phyloP scores from a whole-genome alignment of 2,113 vertebrate genomes.

The Colaptes auratus region DNA sequence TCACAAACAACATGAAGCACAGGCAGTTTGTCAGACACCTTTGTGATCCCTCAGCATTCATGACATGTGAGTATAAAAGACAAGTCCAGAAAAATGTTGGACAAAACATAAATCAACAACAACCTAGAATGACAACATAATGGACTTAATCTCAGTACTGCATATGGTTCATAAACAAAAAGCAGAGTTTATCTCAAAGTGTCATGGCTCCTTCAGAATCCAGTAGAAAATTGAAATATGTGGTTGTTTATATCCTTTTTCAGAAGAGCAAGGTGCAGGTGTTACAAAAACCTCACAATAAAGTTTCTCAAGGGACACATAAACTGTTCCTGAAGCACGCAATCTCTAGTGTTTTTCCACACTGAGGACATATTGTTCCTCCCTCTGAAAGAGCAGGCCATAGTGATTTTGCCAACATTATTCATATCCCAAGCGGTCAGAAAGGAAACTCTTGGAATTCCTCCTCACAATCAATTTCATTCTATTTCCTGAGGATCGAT shows the following conservation, averaged over 20 bases:
- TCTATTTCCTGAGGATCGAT: not conserved
- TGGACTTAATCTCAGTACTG: not conserved
- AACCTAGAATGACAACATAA: not conserved
- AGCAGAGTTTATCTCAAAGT: not conserved
- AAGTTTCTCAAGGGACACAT: slow-evolving; percentile 35
- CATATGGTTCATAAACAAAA: not conserved
- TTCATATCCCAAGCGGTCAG: slow-evolving; percentile 46
- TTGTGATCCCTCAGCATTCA: not conserved
- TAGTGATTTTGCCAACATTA: slow-evolving; percentile 50
- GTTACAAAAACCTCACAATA: slow-evolving; percentile 1
- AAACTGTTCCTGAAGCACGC: slow-evolving; percentile 14
- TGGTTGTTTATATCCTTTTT: slow-evolving; percentile 5
- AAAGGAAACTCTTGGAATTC: slow-evolving; percentile 55
- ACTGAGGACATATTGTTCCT: slow-evolving; percentile 60
- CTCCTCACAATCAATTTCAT: slow-evolving; percentile 14
- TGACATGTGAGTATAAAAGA: not conserved
- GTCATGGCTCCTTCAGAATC: not conserved
- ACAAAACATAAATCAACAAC: not conserved
- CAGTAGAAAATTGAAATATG: not conserved
- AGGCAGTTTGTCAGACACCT: not conserved
- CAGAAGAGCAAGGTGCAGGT: slow-evolving; percentile 17
- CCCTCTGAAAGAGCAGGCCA: slow-evolving; percentile 13
- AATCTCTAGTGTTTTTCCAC: slow-evolving; percentile 12
- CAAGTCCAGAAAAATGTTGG: not conserved
- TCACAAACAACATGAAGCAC: not conserved